A percentile compares a stretch with the other conserved stretches of the same genome.
Evolutionary conservation across 2,113 vertebrate genomes (phyloP).

Genomic region (Callionymus lyra): DNA sequence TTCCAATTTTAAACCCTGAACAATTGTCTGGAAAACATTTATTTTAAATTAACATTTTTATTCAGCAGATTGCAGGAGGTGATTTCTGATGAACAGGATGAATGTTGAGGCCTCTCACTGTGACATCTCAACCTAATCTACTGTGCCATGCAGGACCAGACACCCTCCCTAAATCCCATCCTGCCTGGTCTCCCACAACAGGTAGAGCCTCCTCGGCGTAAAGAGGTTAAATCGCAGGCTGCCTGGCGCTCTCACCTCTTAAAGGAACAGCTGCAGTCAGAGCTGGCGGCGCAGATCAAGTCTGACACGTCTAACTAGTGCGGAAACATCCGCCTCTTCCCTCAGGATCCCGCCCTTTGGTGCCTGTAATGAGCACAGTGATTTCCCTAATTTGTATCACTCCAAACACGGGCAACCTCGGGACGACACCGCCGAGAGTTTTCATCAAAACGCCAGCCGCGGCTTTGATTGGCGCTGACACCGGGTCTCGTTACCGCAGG

Average conservation of each 20-base stretch:
- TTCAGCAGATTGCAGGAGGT: no score
- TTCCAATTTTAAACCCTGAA: no score
- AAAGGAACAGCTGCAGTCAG: constrained; percentile 48
- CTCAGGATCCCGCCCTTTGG: constrained; percentile 52
- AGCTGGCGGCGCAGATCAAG: constrained; percentile 49
- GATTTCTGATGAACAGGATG: no score
- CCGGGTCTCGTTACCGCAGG: constrained; percentile 82
- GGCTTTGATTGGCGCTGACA: constrained; percentile 73
- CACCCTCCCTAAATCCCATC: no score
- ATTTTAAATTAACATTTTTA: no score
- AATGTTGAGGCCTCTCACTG: no score
- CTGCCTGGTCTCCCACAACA: no score
- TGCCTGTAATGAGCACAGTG: constrained; percentile 58
- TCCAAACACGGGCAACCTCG: constrained; percentile 37
- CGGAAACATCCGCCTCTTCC: constrained; percentile 53
- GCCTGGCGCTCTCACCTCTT: constrained; percentile 13
- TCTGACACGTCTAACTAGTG: constrained; percentile 59
- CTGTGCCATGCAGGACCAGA: no score
- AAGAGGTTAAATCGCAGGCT: no score
- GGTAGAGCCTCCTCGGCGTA: no score
- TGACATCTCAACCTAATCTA: no score
- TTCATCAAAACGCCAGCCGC: constrained; percentile 59
- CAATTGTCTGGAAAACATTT: no score
- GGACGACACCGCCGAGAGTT: constrained; percentile 44
- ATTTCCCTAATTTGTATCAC: constrained; percentile 67